phyloP scores from a whole-genome alignment of 2,797 vertebrate species.

The Antrozous pallidus region DNA sequence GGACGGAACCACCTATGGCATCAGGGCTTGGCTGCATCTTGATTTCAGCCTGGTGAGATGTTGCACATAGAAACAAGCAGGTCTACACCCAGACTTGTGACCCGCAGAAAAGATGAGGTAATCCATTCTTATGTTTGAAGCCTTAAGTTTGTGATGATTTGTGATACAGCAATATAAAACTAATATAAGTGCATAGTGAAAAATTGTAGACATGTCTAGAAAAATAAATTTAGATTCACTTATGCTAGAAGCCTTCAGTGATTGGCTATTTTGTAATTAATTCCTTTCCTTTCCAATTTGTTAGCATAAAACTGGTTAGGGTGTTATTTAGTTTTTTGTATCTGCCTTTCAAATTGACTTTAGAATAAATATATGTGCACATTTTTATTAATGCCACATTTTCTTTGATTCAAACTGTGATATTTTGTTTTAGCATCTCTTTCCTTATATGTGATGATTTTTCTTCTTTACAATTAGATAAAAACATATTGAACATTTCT shows the following conservation, averaged over 20 bases:
- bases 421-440: neutral
- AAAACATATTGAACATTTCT: neutral
- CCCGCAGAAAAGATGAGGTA: neutral
- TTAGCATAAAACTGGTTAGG: neutral
- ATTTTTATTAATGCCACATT: conserved; percentile 25
- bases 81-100: neutral
- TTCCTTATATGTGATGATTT: neutral
- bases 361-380: neutral
- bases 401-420: neutral
- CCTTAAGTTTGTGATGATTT: neutral
- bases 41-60: neutral
- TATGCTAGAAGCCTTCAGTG: neutral
- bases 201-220: neutral
- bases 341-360: neutral
- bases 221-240: neutral
- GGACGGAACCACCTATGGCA: neutral
- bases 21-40: neutral
- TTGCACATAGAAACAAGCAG: neutral
- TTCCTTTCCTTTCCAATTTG: neutral
- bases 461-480: neutral
- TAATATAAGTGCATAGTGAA: neutral
- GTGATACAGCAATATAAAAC: neutral
- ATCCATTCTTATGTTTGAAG: neutral
- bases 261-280: conserved; percentile 2
- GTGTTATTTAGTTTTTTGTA: neutral